Evolutionary conservation across 2,113 vertebrate species (phyloP).

Genomic region (Sinocyclocheilus rhinocerous): DNA sequence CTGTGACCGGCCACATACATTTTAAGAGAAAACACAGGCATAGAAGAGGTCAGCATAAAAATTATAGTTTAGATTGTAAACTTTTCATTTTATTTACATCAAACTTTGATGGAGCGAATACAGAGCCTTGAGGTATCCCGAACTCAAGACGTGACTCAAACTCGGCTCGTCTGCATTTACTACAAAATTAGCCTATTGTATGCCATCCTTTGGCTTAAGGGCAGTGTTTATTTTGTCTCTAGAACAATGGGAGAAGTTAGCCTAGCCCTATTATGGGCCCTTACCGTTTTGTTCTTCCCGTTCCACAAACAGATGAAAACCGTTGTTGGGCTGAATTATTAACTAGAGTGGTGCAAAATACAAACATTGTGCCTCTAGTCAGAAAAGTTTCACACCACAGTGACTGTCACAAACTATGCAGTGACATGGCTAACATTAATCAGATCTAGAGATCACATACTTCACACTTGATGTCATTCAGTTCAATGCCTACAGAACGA

Average conservation of each 20-base stretch:
- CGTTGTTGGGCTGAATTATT: constrained; percentile 20
- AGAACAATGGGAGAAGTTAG: constrained; percentile 5
- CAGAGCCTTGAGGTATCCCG: constrained; percentile 1
- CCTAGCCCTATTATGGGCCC: background rate
- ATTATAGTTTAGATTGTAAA: background rate
- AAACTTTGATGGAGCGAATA: background rate
- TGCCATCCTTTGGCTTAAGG: background rate
- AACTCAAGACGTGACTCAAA: background rate
- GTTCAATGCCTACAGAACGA: background rate
- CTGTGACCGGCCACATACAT: background rate
- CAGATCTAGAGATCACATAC: background rate
- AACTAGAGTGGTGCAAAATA: background rate
- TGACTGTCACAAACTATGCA: background rate
- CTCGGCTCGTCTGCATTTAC: background rate
- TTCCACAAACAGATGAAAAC: background rate
- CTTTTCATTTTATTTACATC: background rate
- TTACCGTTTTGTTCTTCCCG: background rate
- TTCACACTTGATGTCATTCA: background rate
- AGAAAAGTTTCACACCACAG: background rate
- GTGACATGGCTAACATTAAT: background rate
- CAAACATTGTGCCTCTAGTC: background rate
- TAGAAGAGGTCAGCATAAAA: background rate
- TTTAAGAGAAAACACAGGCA: constrained; percentile 4
- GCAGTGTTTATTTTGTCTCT: constrained; percentile 6
- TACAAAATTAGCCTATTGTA: background rate